Evolutionary conservation across 2,888 invertebrate species (phyloP).

Genomic region (Eristalis pertinax): DNA sequence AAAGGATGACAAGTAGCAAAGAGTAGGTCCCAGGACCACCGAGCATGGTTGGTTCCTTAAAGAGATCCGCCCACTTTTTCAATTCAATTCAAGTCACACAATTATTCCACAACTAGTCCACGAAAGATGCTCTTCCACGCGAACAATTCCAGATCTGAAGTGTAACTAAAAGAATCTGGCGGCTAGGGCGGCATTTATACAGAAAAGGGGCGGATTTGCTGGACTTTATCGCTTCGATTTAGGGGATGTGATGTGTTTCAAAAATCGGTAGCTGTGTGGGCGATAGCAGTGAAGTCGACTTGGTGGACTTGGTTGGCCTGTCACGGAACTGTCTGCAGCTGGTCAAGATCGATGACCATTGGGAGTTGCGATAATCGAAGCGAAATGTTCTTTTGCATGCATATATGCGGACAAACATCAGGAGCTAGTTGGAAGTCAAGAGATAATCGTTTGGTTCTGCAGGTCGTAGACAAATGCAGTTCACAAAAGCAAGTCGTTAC

Average conservation of each 20-base stretch:
- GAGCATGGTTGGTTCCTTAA: conserved; percentile 44
- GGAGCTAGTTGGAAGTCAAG: not conserved
- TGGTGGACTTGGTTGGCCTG: not conserved
- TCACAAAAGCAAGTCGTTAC: no score
- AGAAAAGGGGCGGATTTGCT: conserved; percentile 53
- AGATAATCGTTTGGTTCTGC: not conserved
- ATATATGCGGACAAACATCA: not conserved
- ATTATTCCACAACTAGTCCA: not conserved
- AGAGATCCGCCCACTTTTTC: conserved; percentile 25
- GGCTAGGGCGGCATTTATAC: conserved; percentile 35
- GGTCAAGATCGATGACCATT: not conserved
- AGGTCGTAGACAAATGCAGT: no score
- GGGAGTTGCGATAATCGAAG: not conserved
- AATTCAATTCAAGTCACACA: no score
- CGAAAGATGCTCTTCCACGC: conserved; percentile 24
- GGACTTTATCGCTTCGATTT: conserved; percentile 22
- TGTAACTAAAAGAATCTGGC: conserved; percentile 29
- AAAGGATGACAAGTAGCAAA: not conserved
- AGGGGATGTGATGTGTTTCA: conserved; percentile 13
- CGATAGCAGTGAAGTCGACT: not conserved
- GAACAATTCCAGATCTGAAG: conserved; percentile 11
- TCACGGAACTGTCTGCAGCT: not conserved
- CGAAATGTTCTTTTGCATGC: not conserved
- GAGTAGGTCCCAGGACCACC: not conserved
- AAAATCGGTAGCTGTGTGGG: not conserved